These are phyloP conservation scores for Drosophila algonquin DNA, from an alignment of 2,888 invertebrate species.

Conservation along the genomic window DNA sequence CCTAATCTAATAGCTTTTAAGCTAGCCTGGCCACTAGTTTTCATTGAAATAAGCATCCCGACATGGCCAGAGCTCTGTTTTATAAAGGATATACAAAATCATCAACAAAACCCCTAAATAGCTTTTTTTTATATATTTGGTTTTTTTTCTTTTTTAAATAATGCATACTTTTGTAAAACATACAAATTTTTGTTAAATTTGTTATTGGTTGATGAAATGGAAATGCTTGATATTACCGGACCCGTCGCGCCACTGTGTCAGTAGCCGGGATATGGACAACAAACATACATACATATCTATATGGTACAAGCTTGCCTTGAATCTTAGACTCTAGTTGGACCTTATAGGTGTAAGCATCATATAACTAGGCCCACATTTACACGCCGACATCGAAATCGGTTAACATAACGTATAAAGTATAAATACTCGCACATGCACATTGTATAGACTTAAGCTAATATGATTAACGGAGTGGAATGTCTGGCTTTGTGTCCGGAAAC, in stretches of 20 bases:
- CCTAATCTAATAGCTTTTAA: too few relatives aligned
- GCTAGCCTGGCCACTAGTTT: too few relatives aligned
- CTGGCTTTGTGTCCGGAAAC: constrained; percentile 24
- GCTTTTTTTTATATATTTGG: constrained; percentile 14
- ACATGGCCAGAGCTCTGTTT: too few relatives aligned
- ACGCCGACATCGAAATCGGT: constrained; percentile 23
- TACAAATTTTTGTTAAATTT: constrained; percentile 21
- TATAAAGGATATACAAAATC: too few relatives aligned
- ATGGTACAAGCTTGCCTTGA: constrained; percentile 50
- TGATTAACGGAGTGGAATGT: constrained; percentile 59
- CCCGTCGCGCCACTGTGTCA: constrained; percentile 34
- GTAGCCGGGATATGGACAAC: constrained; percentile 22
- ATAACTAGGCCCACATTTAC: constrained; percentile 10
- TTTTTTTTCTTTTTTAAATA: constrained; percentile 30
- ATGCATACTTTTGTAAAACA: constrained; percentile 34
- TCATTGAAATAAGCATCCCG: too few relatives aligned
- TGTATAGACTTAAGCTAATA: constrained; percentile 33
- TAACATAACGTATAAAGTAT: constrained; percentile 7
- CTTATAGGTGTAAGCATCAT: constrained; percentile 20
- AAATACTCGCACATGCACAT: constrained; percentile 26
- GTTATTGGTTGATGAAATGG: constrained; percentile 31
- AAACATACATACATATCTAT: constrained; percentile 35
- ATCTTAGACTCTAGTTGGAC: constrained; percentile 43
- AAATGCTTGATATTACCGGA: constrained; percentile 33
- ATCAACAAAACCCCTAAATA: neutral